Evolutionary conservation across 1,140 invertebrate genomes (phyloP), one percentile per base, ranked within the genome.

Genomic region (Drosophila paulistorum): DNA sequence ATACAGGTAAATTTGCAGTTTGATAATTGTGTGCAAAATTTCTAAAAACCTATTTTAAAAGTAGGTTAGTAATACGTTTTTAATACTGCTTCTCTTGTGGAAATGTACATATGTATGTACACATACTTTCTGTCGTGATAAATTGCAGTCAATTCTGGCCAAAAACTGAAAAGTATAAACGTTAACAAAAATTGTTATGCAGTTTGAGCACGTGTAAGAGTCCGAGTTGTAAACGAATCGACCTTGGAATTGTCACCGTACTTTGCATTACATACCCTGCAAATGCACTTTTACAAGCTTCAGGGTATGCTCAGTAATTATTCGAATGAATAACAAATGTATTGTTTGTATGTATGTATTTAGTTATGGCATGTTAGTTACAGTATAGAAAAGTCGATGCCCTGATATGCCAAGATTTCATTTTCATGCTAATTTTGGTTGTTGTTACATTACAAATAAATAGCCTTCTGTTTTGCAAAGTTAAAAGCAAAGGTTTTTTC

Each of bases 151-250:
- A 11, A 51, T 51, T 51, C 3, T 23, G 17, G 17, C 17, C 20
- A 51, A 9, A 51, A 51, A 9, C 20, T 20, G 20, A 48, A 48
- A 17, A 10, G 45, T 48, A 48, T 20, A 51, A 51, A 39, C 37
- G 37, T 39, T 11, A 39, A 13, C 11, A 39, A 39, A 39, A 39
- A 51, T 51, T 51, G 9, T 51, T 23, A 51, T 51, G 45, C 17
- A 51, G 45, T 23, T 30, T 51, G 20, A 51, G 45, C 45, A 51
- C 45, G 45, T 51, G 45, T 23, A 13, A 39, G 11, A 39, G 37
- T 39, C 10, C 10, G 11, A 39, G 37, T 39, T 11, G 37, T 39
- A 51, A 23, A 23, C 17, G 10, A 51, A 51, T 23, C 17, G 45
- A 51, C 45, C 45, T 51, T 51, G 45, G 45, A 1, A 48, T 17